phyloP scores from a whole-genome alignment of 2,113 vertebrate species.

The Maccullochella peelii region DNA sequence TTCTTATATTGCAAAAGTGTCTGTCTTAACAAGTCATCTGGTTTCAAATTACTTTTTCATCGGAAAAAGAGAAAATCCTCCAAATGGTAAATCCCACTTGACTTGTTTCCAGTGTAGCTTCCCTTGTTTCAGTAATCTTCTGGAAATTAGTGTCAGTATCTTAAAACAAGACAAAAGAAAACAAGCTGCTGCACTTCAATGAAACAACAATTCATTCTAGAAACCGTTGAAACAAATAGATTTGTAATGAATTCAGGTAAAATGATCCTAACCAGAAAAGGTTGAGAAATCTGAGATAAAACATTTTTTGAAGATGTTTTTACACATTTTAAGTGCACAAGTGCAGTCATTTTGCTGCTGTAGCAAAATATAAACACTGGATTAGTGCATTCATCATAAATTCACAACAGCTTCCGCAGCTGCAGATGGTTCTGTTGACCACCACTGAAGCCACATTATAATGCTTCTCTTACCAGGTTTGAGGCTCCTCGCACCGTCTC shows the following conservation, averaged over 20 bases:
- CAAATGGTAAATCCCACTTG: background rate
- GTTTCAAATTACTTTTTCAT: background rate
- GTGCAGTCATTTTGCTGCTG: background rate
- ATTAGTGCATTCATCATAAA: background rate
- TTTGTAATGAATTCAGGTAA: background rate
- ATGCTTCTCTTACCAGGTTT: conserved; percentile 85
- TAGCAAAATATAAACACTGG: background rate
- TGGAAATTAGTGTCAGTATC: background rate
- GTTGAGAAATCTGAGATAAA: background rate
- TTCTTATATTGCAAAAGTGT: background rate
- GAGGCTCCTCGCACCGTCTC: conserved; percentile 93
- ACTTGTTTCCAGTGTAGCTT: background rate
- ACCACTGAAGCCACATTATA: background rate
- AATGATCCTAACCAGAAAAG: background rate
- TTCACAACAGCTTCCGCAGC: background rate
- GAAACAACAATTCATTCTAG: background rate
- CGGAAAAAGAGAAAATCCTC: background rate
- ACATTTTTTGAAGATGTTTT: background rate
- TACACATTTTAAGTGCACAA: background rate
- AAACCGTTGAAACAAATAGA: no score
- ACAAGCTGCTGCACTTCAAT: background rate
- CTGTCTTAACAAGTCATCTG: background rate
- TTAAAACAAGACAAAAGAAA: background rate
- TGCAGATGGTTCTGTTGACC: background rate
- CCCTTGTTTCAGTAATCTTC: background rate